These are phyloP conservation scores for Melanotaenia boesemani DNA, from an alignment of 2,797 vertebrate genomes.

Conservation along the genomic window DNA sequence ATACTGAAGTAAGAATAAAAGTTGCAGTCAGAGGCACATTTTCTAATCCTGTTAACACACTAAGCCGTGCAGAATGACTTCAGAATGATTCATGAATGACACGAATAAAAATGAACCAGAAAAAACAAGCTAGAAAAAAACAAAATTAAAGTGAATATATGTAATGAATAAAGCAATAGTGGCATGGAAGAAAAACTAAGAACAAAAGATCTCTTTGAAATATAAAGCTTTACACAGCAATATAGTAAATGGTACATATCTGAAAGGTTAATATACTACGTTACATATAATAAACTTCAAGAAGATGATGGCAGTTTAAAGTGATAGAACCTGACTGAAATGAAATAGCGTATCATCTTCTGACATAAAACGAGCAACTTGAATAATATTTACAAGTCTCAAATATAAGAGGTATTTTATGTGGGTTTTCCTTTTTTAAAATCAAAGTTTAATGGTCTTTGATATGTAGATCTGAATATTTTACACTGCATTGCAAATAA, in stretches of 20 bases:
- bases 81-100: slow-evolving; percentile 11
- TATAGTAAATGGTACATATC: slow-evolving; percentile 9
- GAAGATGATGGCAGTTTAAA: slow-evolving; percentile 12
- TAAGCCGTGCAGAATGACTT: slow-evolving; percentile 5
- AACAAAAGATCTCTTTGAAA: slow-evolving; percentile 5
- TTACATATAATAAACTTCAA: neutral
- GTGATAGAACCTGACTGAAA: slow-evolving; percentile 8
- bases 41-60: slow-evolving; percentile 24
- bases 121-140: slow-evolving; percentile 15
- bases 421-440: slow-evolving; percentile 4
- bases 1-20: slow-evolving; percentile 15
- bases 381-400: slow-evolving; percentile 11
- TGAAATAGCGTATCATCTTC: slow-evolving; percentile 8
- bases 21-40: slow-evolving; percentile 34
- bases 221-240: neutral
- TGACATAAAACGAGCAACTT: neutral
- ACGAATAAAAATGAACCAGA: slow-evolving; percentile 9
- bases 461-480: slow-evolving; percentile 33
- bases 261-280: slow-evolving; percentile 21
- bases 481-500: slow-evolving; percentile 8
- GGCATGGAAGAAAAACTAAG: neutral
- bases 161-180: slow-evolving; percentile 13
- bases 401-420: slow-evolving; percentile 43
- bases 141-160: slow-evolving; percentile 16
- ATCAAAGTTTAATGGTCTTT: slow-evolving; percentile 32